Evolutionary conservation across 37 sponge, comb jelly and placozoan species (phyloP), one percentile per base, ranked within the genome.

Genomic region (Hexactinellida sp.): DNA sequence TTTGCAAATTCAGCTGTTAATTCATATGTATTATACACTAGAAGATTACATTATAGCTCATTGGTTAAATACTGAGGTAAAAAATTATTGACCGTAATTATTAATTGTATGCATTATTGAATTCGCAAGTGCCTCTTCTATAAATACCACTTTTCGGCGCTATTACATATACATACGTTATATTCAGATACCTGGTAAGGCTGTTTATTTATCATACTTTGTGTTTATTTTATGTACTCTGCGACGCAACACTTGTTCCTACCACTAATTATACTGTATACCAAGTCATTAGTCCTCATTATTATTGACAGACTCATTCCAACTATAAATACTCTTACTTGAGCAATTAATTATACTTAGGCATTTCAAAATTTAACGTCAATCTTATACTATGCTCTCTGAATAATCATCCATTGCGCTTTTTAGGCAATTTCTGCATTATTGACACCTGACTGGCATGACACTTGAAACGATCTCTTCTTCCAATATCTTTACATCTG

Each of bases 261-360:
- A n/a, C n/a, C n/a, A n/a, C n/a, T n/a, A n/a, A n/a, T n/a, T n/a
- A n/a, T n/a, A n/a, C n/a, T n/a, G 9, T 47, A 16, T 47, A 47
- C 16, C 52, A 47, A 47, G 52, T 16, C 52, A 63, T 63, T 63
- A 25, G 76, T 1, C 76, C 76, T 63, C 76, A 28, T 63, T 63
- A 63, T 63, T 63, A 63, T 63, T 63, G 76, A 63, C 76, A 63
- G 34, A 23, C 76, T 63, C 21, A 47, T 63, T 63, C 30, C 76
- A 10, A 63, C 32, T 63, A 63, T 63, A 63, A 63, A 63, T 63
- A 63, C 76, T 63, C 76, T 63, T n/a, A 63, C 28, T 63, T 10
- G 30, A 63, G 76, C 76, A 63, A 63, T 63, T 63, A 63, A 63
- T 63, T 63, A 63, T 63, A 63, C 30, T 63, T 63, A 25, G 13